Conservation (phyloP, 2,797 vertebrate species). For the Thaleichthys pacificus region DNA sequence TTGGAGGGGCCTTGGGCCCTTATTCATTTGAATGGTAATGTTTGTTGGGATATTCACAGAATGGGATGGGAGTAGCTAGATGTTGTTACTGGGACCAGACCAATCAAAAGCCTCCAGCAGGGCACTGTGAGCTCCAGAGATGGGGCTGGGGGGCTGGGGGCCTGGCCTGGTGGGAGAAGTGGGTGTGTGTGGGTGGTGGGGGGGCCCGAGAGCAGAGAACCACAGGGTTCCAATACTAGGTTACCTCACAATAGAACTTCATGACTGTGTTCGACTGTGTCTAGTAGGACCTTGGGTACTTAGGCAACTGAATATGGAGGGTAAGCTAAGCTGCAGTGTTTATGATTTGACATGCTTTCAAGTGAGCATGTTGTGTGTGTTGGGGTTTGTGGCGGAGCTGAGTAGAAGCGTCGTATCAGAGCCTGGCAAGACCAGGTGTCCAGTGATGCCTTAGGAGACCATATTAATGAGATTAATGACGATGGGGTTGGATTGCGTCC, state of each 20-base stretch:
- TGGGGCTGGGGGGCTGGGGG: too few relatives aligned
- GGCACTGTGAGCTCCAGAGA: too few relatives aligned
- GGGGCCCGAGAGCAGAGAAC: too few relatives aligned
- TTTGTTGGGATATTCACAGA: not conserved
- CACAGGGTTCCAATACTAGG: too few relatives aligned
- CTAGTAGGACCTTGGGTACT: too few relatives aligned
- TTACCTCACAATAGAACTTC: too few relatives aligned
- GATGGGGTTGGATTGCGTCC: constrained; percentile 37
- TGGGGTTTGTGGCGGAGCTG: not conserved
- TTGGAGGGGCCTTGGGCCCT: not conserved
- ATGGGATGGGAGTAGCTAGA: not conserved
- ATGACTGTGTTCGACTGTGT: too few relatives aligned
- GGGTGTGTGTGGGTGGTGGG: too few relatives aligned
- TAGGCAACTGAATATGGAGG: too few relatives aligned
- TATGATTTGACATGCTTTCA: not conserved
- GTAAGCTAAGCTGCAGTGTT: too few relatives aligned
- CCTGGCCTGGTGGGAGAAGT: too few relatives aligned
- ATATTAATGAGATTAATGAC: constrained; percentile 44
- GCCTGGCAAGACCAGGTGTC: constrained; percentile 22
- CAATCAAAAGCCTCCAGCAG: too few relatives aligned
- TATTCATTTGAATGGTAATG: not conserved
- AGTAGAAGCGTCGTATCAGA: not conserved
- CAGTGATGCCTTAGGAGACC: constrained; percentile 28
- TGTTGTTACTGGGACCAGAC: not conserved
- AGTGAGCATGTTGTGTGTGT: not conserved